phyloP scores from a whole-genome alignment of 2,888 invertebrate genomes.

The Lydus trimaculatus region DNA sequence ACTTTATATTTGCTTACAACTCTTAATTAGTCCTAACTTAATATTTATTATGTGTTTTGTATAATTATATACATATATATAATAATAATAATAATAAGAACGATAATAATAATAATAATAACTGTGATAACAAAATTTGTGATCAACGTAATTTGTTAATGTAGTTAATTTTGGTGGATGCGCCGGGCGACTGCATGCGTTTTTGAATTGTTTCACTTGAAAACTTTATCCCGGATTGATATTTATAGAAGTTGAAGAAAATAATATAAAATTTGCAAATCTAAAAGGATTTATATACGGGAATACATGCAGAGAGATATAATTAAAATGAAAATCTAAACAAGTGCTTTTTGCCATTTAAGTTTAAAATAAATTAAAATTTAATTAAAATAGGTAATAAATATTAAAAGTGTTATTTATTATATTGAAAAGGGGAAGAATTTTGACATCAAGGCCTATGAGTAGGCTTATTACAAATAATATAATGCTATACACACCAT shows the following conservation, averaged over 20 bases:
- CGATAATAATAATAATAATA: not conserved
- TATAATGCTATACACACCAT: slow-evolving; percentile 39
- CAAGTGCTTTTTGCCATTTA: not conserved
- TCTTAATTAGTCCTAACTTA: not conserved
- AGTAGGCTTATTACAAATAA: slow-evolving; percentile 41
- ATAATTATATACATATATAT: not conserved
- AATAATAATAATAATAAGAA: too few relatives aligned
- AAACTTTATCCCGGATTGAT: not conserved
- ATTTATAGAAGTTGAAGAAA: not conserved
- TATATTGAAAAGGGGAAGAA: not conserved
- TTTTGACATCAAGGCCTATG: slow-evolving; percentile 18
- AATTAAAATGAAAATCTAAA: not conserved
- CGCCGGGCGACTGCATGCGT: not conserved
- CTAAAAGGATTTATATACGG: not conserved
- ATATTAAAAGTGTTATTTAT: not conserved
- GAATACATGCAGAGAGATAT: not conserved
- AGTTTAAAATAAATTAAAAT: not conserved
- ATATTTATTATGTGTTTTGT: not conserved
- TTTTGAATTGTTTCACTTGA: not conserved
- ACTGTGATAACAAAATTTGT: not conserved
- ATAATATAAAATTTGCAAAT: not conserved
- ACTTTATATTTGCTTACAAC: not conserved
- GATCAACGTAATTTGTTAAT: not conserved
- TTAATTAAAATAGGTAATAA: not conserved
- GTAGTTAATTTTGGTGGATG: not conserved